Percentiles rank a stretch among this genome's conserved stretches.
Conservation (phyloP, 92 coral and sea anemone genomes). For the Phenganax subtilis region DNA sequence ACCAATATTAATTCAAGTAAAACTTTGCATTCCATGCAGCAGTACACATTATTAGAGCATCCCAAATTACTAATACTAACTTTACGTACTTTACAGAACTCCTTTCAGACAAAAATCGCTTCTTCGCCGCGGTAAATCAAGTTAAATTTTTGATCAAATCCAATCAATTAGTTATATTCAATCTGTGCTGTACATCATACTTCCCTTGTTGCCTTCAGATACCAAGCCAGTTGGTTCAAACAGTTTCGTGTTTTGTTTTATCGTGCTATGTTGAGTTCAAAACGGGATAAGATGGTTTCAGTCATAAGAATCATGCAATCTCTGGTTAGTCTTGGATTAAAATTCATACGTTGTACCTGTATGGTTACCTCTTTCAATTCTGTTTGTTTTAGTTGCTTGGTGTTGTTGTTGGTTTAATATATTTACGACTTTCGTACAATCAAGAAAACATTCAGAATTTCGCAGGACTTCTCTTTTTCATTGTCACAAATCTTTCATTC, state of each 20-base stretch:
- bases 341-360: neutral
- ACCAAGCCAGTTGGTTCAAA: slow-evolving; percentile 45
- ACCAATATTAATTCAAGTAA: too few relatives aligned
- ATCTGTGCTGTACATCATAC: slow-evolving; percentile 22
- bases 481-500: slow-evolving; percentile 51
- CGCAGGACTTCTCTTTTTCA: slow-evolving; percentile 56
- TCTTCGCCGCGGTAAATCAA: neutral
- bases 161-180: slow-evolving; percentile 1
- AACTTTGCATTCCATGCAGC: too few relatives aligned
- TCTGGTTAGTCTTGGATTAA: slow-evolving; percentile 28
- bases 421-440: slow-evolving; percentile 53
- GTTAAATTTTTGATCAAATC: neutral
- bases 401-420: slow-evolving; percentile 60
- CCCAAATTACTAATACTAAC: neutral
- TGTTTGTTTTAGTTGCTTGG: slow-evolving; percentile 49
- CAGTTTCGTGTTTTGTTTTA: slow-evolving; percentile 36
- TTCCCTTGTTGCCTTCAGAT: slow-evolving; percentile 13
- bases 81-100: neutral
- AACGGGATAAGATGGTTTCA: slow-evolving; percentile 39
- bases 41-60: neutral
- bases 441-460: slow-evolving; percentile 61
- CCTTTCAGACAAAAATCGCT: slow-evolving; percentile 3
- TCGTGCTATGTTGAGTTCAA: slow-evolving; percentile 37
- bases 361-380: neutral
- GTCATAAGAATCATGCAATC: slow-evolving; percentile 42